A percentile compares a stretch with the other conserved stretches of the same genome.
Conservation (phyloP, 2,888 invertebrate species). For the Diplazon laetatorius region DNA sequence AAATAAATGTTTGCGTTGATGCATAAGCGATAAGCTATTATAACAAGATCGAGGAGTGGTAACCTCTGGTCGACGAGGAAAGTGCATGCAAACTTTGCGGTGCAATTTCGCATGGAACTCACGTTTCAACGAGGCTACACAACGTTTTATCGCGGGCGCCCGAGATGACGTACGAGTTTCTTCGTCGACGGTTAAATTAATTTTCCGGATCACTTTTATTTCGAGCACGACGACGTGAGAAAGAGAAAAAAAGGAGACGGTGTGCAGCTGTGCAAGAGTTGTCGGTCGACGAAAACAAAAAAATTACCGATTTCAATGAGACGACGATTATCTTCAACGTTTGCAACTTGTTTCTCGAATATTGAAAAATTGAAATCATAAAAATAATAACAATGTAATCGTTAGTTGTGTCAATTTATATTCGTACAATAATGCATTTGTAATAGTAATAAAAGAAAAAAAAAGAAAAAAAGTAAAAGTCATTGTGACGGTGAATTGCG, state of each 20-base stretch:
- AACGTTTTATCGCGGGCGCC: background rate
- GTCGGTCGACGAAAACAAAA: no score
- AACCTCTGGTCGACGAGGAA: slow-evolving; percentile 14
- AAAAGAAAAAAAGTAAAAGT: background rate
- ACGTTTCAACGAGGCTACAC: slow-evolving; percentile 6
- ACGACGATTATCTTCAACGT: background rate
- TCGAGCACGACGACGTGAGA: no score
- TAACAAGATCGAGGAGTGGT: background rate
- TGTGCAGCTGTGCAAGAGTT: background rate
- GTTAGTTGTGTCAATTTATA: background rate
- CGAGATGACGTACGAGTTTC: slow-evolving; percentile 16
- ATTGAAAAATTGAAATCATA: background rate
- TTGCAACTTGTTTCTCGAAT: background rate
- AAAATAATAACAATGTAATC: no score
- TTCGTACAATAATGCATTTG: background rate
- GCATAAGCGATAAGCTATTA: slow-evolving; percentile 30
- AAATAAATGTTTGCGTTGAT: slow-evolving; percentile 18
- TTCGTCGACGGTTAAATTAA: background rate
- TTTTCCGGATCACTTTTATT: slow-evolving; percentile 18
- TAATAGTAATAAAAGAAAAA: background rate
- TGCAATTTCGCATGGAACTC: slow-evolving; percentile 9
- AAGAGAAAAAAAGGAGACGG: background rate
- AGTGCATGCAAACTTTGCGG: slow-evolving; percentile 34
- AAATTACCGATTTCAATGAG: background rate
- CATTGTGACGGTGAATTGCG: no score